Conservation (phyloP, 2,888 invertebrate species). For the Synanthedon vespiformis region DNA sequence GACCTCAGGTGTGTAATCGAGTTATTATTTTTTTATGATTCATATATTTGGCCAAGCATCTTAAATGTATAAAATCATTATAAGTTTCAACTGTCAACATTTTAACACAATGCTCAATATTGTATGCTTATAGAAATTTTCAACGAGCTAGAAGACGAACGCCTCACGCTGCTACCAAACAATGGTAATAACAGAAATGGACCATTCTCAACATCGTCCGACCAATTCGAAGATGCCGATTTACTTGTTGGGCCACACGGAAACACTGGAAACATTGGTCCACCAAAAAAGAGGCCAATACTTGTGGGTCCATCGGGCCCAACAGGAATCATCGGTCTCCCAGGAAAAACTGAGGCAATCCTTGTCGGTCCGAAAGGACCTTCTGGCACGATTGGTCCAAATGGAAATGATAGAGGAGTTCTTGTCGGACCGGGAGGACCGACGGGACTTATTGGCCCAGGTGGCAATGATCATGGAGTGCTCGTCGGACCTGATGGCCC, state of each 20-base stretch:
- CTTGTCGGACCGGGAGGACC: conserved; percentile 54
- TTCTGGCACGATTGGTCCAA: conserved; percentile 21
- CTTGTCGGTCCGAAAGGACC: conserved; percentile 45
- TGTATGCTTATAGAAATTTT: conserved; percentile 33
- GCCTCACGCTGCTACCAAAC: conserved; percentile 30
- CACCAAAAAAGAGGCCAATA: conserved; percentile 32
- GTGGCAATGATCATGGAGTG: conserved; percentile 35
- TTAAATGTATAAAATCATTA: too few relatives aligned
- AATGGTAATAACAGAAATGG: conserved; percentile 1
- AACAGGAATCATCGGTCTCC: conserved; percentile 29
- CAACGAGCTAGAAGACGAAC: conserved; percentile 48
- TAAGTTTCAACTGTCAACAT: neutral
- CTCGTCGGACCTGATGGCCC: conserved; percentile 58
- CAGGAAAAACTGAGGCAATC: conserved; percentile 13
- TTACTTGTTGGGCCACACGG: conserved; percentile 56
- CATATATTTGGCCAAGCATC: too few relatives aligned
- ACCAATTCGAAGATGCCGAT: conserved; percentile 19
- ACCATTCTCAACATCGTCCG: conserved; percentile 10
- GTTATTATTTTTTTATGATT: too few relatives aligned
- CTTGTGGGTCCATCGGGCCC: conserved; percentile 58
- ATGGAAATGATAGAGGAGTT: conserved; percentile 17
- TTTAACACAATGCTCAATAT: neutral
- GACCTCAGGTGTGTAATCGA: neutral
- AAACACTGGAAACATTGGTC: conserved; percentile 24
- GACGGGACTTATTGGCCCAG: conserved; percentile 21